Evolutionary conservation across 2,113 vertebrate genomes (phyloP).

Genomic region (Ramphastos sulfuratus): DNA sequence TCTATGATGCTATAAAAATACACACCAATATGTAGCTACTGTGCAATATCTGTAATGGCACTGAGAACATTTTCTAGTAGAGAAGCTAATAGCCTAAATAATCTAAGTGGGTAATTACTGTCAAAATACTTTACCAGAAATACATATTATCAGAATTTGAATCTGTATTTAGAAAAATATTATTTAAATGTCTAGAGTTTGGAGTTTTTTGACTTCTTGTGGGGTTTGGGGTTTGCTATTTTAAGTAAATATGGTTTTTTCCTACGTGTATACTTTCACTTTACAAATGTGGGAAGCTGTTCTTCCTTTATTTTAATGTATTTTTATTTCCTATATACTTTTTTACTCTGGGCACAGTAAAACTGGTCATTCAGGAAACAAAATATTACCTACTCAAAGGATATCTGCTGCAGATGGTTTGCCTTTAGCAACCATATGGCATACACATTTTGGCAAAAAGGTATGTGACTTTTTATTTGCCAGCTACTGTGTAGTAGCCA

Average conservation of each 20-base stretch:
- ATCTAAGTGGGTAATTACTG: neutral
- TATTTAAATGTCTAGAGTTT: neutral
- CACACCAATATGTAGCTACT: neutral
- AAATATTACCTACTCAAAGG: neutral
- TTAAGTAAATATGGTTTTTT: neutral
- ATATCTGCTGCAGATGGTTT: constrained; percentile 33
- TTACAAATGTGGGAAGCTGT: neutral
- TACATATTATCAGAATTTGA: neutral
- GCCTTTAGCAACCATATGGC: constrained; percentile 21
- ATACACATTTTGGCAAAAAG: constrained; percentile 30
- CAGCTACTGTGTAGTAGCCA: neutral
- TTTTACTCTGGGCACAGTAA: neutral
- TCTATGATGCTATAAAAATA: neutral
- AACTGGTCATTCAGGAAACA: neutral
- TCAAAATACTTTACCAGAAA: neutral
- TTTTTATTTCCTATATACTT: neutral
- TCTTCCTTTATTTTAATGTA: neutral
- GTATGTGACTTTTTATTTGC: neutral
- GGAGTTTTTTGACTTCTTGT: no score
- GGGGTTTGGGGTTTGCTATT: neutral
- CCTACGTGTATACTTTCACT: neutral
- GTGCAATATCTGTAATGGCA: neutral
- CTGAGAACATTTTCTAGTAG: neutral
- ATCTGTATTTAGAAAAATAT: neutral
- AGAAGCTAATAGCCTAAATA: neutral